Percentiles rank a stretch among this genome's conserved stretches.
Evolutionary conservation across 2,797 vertebrate species (phyloP).

Genomic region (Megaceryle alcyon): DNA sequence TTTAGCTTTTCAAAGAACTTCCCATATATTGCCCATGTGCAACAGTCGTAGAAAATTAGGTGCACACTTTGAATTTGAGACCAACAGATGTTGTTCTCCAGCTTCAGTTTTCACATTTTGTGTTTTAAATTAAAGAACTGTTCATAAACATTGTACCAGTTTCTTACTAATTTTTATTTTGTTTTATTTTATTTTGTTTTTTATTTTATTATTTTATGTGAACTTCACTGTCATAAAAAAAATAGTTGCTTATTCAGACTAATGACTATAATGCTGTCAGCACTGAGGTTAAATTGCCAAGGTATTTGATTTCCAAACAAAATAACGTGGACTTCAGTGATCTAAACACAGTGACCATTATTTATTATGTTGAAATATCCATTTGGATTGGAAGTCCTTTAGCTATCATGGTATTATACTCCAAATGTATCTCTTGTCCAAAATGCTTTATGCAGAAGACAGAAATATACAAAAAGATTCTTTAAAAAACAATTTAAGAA

Average conservation of each 20-base stretch:
- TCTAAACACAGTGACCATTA: neutral
- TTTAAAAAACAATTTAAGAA: neutral
- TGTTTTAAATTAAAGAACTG: neutral
- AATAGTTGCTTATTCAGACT: fast-evolving
- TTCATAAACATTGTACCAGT: neutral
- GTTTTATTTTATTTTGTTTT: neutral
- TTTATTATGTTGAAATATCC: neutral
- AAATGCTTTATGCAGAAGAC: neutral
- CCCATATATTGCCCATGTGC: neutral
- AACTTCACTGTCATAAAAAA: neutral
- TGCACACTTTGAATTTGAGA: neutral
- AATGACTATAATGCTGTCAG: neutral
- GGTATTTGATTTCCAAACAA: neutral
- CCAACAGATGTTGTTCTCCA: neutral
- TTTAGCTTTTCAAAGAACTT: neutral
- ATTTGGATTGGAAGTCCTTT: neutral
- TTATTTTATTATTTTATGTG: neutral
- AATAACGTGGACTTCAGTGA: neutral
- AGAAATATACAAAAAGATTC: neutral
- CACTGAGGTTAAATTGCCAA: neutral
- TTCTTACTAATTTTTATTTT: neutral
- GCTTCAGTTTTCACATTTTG: neutral
- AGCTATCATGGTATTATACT: neutral
- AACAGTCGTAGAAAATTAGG: neutral
- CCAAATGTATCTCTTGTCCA: neutral